Base-by-base conservation (phyloP, 2,113 vertebrate species). In the Atlantisia rogersi region DNA sequence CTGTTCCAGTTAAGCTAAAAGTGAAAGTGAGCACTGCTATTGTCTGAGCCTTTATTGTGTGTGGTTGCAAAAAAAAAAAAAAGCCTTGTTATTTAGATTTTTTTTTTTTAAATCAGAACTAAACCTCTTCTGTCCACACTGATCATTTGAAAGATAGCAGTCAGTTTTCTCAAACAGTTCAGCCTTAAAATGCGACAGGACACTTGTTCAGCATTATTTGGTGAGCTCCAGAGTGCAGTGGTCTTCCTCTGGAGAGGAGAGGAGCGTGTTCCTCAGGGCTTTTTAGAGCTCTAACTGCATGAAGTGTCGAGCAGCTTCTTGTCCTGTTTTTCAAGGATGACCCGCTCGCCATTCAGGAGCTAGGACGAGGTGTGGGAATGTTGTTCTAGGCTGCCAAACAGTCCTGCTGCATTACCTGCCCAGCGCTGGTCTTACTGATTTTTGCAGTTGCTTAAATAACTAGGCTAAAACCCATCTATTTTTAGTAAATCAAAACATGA, bases 1-100 rank as follows among this genome's bases (percentile, higher is more conserved):
- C 98, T 96, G 98, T 97, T 98, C 97, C 96, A 96, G 98, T 97
- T 98, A 98, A 99, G 98, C 99, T 99, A 98, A 91, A 97, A 97
- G 94, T 96, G 94, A 95, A 96, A 94, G 97, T 96, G 96, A 98
- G 97, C 96, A 97, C 95, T 97, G 98, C 98, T 98, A 95, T 86
- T 97, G 92, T 97, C 98, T 98, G 98, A 99, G 98, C 98, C 98
- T 97, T 96, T 64, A 29, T 69, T 91, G 94, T 80, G 93, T 96
- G 96, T 97, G 97, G 93, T 98, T 97, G 97, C 95, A 81, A 95
- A 97, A 26, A 53, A 53, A 53, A 52, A 53, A 53, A 53, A 95
- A 96, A 97, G 95, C 92, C 90, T 97, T 95, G 96, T 97, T 88
- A 94, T 87, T 96, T 97, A 97, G 97, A 96, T 94, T 95, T 65